These are phyloP conservation scores for Cerceris ruficornis DNA, from an alignment of 2,888 invertebrate genomes.

Conservation along the genomic window DNA sequence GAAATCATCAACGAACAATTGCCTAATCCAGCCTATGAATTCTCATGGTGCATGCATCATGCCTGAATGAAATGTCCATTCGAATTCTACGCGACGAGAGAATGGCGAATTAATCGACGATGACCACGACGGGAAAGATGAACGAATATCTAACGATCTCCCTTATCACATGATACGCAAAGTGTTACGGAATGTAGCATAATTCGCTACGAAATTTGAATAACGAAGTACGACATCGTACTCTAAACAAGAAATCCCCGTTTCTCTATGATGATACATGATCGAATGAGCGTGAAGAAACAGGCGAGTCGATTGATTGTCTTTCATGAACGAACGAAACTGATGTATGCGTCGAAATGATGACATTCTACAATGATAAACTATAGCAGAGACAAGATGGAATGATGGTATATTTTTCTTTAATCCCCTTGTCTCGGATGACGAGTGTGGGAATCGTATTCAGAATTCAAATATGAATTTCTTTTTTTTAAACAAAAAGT, in stretches of 20 bases:
- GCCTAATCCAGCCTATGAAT: conserved; percentile 36
- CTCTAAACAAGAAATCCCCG: not conserved
- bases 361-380: no score
- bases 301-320: not conserved
- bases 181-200: not conserved
- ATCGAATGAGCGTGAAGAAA: not conserved
- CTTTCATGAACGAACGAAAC: not conserved
- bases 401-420: not conserved
- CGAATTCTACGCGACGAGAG: conserved; percentile 54
- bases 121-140: conserved; percentile 32
- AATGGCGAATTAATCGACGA: conserved; percentile 39
- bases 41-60: conserved; percentile 57
- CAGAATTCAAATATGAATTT: not conserved
- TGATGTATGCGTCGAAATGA: no score
- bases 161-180: not conserved
- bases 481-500: not conserved
- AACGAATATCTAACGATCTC: conserved; percentile 12
- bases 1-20: conserved; percentile 5
- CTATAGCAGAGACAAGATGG: no score
- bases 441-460: not conserved
- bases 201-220: not conserved
- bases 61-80: conserved; percentile 42
- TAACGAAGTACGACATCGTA: not conserved
- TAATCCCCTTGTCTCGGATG: not conserved
- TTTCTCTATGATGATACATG: not conserved